Percentiles rank a stretch among this genome's conserved stretches.
These are phyloP conservation scores for Merodon equestris DNA, from an alignment of 2,888 invertebrate genomes.

Conservation along the genomic window DNA sequence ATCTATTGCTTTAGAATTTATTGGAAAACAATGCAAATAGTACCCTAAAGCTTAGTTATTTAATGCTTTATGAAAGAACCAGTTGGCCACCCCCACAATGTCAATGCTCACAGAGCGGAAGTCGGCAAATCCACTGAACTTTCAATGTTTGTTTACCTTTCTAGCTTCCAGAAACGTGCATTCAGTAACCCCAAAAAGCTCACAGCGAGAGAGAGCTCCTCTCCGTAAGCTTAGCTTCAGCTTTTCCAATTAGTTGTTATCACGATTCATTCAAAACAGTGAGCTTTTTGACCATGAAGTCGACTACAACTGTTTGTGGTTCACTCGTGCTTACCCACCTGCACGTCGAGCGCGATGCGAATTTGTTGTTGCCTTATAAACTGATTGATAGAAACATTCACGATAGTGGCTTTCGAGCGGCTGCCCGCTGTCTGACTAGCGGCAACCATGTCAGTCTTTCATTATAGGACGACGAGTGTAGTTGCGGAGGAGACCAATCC, in stretches of 20 bases:
- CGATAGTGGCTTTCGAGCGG: slow-evolving; percentile 36
- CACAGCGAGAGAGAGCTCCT: neutral
- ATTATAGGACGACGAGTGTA: slow-evolving; percentile 50
- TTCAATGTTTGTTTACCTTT: slow-evolving; percentile 27
- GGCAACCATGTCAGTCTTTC: slow-evolving; percentile 58
- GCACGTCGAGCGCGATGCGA: slow-evolving; percentile 16
- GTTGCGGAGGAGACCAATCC: slow-evolving; percentile 35
- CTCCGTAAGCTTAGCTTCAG: slow-evolving; percentile 18
- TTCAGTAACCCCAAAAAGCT: slow-evolving; percentile 14
- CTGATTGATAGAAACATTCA: slow-evolving; percentile 46
- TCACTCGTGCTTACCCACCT: slow-evolving; percentile 32
- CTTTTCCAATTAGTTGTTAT: slow-evolving; percentile 43
- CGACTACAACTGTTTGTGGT: slow-evolving; percentile 35
- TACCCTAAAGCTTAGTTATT: too few relatives aligned
- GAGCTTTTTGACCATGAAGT: slow-evolving; percentile 65
- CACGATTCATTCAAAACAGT: slow-evolving; percentile 50
- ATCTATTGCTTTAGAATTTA: too few relatives aligned
- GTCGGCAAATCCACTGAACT: neutral
- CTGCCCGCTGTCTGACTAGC: slow-evolving; percentile 37
- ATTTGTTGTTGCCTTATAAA: slow-evolving; percentile 2
- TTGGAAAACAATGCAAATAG: too few relatives aligned
- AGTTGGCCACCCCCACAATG: neutral
- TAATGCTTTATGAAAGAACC: too few relatives aligned
- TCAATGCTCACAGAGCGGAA: slow-evolving; percentile 9
- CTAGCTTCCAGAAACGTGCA: neutral